Base-by-base conservation (phyloP, 2,797 vertebrate species). In the Melanotaenia trifasciata region DNA sequence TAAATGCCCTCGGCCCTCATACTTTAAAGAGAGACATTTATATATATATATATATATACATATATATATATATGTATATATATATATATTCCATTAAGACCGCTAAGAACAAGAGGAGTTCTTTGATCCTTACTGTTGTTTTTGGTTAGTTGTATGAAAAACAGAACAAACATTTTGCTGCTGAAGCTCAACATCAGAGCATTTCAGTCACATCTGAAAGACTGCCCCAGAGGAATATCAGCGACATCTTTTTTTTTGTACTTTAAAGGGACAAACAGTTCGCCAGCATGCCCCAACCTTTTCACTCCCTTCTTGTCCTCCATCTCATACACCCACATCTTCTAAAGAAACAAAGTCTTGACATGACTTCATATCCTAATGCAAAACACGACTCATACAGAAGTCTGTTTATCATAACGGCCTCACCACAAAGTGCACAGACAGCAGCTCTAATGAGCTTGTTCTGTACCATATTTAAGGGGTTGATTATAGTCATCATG, bases 401-500 rank as follows among this genome's bases (percentile, higher is more conserved):
- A 83, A 79, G 86, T 87, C 90, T 91, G 90, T 93, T 90, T 86
- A 89, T 85, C 86, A 81, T 90, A 90, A 90, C 59, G 8, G 67
- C 53, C 67, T 76, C 45, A 43, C 88, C 88, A 66, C 82, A 90
- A 83, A 67, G 81, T 84, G 68, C 22, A 58, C 30, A 88, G 83
- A 86, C 90, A 78, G 66, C 66, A 10, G 65, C 80, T 84, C 81
- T 92, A 90, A 92, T 89, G 87, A 87, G 90, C 86, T 82, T 81
- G 74, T 85, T 81, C 86, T 92, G 90, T 76, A 76, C 36, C 78
- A 72, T 87, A 80, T 90, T 90, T 73, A 72, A 79, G 64, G 64
- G 76, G 76, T 86, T 89, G 88, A 92, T 92, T 87, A 86, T 47
- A 65, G 68, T 89, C 84, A 79, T 89, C 72, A 82, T 84, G 71